phyloP scores from a whole-genome alignment of 1,140 invertebrate genomes.

The Stegodyphus dumicola region DNA sequence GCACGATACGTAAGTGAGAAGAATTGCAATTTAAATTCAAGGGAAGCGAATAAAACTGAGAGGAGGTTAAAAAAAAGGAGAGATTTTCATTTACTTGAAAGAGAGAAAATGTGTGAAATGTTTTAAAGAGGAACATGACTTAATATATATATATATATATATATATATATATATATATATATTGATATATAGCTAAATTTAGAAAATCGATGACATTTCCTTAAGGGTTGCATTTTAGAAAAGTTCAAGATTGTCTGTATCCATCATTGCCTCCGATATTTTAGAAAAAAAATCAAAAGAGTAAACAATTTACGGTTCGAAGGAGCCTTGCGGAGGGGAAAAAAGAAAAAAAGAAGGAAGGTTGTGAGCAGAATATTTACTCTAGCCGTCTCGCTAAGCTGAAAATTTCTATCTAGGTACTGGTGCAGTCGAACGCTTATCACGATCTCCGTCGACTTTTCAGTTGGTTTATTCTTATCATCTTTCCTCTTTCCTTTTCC shows the following conservation, averaged over 20 bases:
- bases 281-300: constrained; percentile 3
- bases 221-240: constrained; percentile 12
- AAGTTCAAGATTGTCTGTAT: constrained; percentile 31
- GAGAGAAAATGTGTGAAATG: constrained; percentile 36
- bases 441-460: too few species aligned
- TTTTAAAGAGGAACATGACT: constrained; percentile 19
- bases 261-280: constrained; percentile 31
- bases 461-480: too few species aligned
- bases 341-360: neutral
- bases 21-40: neutral
- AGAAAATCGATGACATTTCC: constrained; percentile 39
- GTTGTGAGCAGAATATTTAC: neutral
- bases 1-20: too few species aligned
- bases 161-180: too few species aligned
- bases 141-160: neutral
- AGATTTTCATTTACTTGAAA: neutral
- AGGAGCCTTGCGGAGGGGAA: neutral
- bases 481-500: too few species aligned
- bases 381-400: neutral
- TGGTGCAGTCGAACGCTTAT: neutral
- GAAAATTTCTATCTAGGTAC: constrained; percentile 15
- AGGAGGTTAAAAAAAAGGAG: neutral
- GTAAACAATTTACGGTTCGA: constrained; percentile 39
- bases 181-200: constrained; percentile 38
- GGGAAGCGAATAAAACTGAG: constrained; percentile 15